Evolutionary conservation across 2,797 vertebrate species (phyloP).

Genomic region (Muscicapa comitata): DNA sequence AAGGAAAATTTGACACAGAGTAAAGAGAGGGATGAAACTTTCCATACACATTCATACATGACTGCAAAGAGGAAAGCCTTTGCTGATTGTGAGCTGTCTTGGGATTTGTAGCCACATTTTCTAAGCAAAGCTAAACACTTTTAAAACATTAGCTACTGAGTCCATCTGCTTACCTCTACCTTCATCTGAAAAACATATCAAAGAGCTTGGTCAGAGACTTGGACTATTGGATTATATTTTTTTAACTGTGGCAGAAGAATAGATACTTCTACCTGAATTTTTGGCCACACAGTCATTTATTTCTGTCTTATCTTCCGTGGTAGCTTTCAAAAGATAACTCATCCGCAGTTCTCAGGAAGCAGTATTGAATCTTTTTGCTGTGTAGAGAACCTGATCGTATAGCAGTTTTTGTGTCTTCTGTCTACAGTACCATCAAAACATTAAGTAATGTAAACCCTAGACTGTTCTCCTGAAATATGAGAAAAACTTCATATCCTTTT

Average conservation of each 20-base stretch:
- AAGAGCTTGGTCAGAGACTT: background rate
- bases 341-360: background rate
- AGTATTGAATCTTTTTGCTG: background rate
- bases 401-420: background rate
- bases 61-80: background rate
- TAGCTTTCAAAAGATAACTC: background rate
- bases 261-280: background rate
- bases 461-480: background rate
- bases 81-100: background rate
- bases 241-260: background rate
- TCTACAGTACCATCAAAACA: background rate
- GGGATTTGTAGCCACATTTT: background rate
- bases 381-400: background rate
- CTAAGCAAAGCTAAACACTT: background rate
- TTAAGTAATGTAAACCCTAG: background rate
- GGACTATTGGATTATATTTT: background rate
- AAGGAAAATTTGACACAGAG: background rate
- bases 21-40: background rate
- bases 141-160: background rate
- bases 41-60: accelerated
- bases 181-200: background rate
- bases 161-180: background rate
- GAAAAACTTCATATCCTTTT: background rate
- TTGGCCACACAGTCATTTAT: background rate
- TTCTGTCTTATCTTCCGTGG: background rate